A percentile compares a stretch with the other conserved stretches of the same genome.
phyloP scores from a whole-genome alignment of 2,113 vertebrate genomes.

The Cyprinodon variegatus region DNA sequence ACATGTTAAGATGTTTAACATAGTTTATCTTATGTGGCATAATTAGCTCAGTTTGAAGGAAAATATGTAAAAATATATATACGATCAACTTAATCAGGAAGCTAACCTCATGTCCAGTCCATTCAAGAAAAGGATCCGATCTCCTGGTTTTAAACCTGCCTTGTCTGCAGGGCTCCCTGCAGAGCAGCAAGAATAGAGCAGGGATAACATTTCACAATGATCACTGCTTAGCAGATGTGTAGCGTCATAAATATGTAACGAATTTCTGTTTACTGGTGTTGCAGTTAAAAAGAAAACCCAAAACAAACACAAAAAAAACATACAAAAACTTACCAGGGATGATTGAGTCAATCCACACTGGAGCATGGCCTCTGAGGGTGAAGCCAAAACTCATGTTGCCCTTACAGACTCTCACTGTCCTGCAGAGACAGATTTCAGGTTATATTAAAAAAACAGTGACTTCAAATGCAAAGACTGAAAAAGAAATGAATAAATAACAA shows the following conservation, averaged over 20 bases:
- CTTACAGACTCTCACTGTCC: constrained; percentile 95
- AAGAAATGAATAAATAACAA: background rate
- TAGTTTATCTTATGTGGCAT: background rate
- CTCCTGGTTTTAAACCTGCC: constrained; percentile 91
- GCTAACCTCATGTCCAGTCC: constrained; percentile 96
- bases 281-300: background rate
- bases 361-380: constrained; percentile 92
- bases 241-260: background rate
- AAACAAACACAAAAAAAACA: too few species aligned
- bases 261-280: background rate
- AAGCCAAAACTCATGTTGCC: constrained; percentile 97
- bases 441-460: constrained; percentile 3
- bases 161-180: constrained; percentile 95
- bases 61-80: constrained; percentile 1
- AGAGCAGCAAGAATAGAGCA: constrained; percentile 18
- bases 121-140: constrained; percentile 95
- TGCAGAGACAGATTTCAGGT: constrained; percentile 55
- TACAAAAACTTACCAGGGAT: constrained; percentile 84
- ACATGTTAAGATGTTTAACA: background rate
- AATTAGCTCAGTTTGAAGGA: background rate
- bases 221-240: background rate
- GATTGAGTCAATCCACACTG: constrained; percentile 97
- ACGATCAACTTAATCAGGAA: background rate
- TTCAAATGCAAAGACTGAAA: background rate
- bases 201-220: background rate